A percentile compares a stretch with the other conserved stretches of the same genome.
phyloP scores from a whole-genome alignment of 2,797 vertebrate species.

The Phrynocephalus forsythii region DNA sequence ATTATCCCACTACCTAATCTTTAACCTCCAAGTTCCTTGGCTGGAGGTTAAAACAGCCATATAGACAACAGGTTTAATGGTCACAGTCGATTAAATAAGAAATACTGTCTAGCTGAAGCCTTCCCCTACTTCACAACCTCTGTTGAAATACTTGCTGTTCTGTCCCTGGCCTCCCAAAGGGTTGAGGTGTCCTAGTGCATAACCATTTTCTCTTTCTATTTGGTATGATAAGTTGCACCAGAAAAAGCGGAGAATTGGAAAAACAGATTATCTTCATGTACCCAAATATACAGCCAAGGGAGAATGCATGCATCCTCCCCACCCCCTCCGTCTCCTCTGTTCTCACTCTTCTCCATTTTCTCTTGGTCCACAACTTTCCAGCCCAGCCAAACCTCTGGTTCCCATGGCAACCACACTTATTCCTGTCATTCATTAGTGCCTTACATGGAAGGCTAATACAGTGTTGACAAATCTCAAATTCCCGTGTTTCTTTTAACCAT shows the following conservation, averaged over 20 bases:
- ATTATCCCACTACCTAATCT: background rate
- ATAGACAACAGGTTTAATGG: background rate
- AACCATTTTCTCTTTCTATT: too few relatives aligned
- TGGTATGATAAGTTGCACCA: background rate
- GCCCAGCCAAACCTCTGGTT: background rate
- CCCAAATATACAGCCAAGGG: background rate
- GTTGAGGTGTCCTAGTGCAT: background rate
- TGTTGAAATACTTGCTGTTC: background rate
- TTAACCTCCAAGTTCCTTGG: background rate
- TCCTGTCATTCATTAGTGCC: slow-evolving; percentile 4
- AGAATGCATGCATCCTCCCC: background rate
- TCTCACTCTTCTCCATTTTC: background rate
- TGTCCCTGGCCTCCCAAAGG: background rate
- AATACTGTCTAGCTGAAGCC: background rate
- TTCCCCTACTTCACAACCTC: background rate
- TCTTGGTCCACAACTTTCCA: background rate
- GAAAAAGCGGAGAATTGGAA: background rate
- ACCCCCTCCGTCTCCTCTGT: too few relatives aligned
- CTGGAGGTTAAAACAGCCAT: background rate
- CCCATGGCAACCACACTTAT: background rate
- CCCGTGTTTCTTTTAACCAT: background rate
- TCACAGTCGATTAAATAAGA: background rate
- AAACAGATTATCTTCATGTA: background rate
- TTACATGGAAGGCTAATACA: background rate
- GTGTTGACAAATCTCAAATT: background rate